These are phyloP conservation scores for Spea hammondii DNA, from an alignment of 2,797 vertebrate species.

Conservation along the genomic window DNA sequence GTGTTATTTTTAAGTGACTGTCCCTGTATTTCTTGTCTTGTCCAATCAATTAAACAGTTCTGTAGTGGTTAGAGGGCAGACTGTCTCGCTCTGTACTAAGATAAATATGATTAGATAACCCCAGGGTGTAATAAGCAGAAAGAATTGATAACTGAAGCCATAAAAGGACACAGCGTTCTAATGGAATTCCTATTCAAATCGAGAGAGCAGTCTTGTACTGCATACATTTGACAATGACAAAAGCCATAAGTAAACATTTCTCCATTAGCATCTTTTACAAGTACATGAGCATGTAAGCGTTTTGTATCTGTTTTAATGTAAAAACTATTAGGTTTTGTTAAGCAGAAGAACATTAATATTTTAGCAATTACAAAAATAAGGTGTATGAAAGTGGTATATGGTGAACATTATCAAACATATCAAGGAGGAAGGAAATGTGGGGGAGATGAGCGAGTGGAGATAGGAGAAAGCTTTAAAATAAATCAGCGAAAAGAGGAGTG, in stretches of 20 bases:
- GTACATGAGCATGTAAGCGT: not conserved
- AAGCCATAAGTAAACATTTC: conserved; percentile 19
- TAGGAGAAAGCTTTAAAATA: conserved; percentile 1
- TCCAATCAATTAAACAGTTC: conserved; percentile 41
- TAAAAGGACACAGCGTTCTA: conserved; percentile 37
- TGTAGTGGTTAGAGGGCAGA: conserved; percentile 40
- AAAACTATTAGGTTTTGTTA: not conserved
- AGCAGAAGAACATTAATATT: conserved; percentile 18
- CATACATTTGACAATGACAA: conserved; percentile 27
- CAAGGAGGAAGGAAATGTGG: not conserved
- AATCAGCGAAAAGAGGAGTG: conserved; percentile 3
- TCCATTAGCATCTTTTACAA: conserved; percentile 29
- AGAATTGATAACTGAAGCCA: conserved; percentile 39
- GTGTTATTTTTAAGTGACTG: conserved; percentile 23
- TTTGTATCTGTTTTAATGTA: not conserved
- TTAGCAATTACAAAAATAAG: not conserved
- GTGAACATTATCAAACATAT: not conserved
- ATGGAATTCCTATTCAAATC: conserved; percentile 44
- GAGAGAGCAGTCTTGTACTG: conserved; percentile 15
- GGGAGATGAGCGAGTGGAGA: not conserved
- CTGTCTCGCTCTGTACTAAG: conserved; percentile 28
- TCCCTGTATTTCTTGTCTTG: conserved; percentile 30
- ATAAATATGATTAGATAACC: conserved; percentile 47
- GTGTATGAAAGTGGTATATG: not conserved
- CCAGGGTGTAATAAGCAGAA: conserved; percentile 45